Base-by-base conservation (phyloP, 2,888 invertebrate species). In the Cheilosia urbana region DNA sequence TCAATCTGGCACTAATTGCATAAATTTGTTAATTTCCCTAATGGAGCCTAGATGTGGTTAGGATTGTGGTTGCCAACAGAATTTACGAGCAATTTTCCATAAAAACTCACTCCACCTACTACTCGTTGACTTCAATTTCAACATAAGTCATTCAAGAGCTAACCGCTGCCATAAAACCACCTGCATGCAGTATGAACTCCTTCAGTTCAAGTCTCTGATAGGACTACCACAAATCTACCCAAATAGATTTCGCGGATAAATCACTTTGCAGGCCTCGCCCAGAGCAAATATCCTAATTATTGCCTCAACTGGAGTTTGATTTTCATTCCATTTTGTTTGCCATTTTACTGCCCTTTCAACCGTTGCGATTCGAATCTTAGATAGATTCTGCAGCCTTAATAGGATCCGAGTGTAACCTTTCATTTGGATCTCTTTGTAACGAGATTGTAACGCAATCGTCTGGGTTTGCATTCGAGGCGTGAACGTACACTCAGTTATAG, bases 291-390 rank as follows among this genome's bases (percentile, higher is more conserved):
- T 72, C 34, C 66, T 85, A 81, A 81, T 81, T 72, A 60, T 47
- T 58, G 47, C 37, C 37, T 37, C 47, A 66, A 71, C 60, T 66
- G 13, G 13, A 13, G 37, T 37, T 37, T 37, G 11, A 13, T 37
- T 37, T 42, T 37, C 49, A 2, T 63, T 11, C 13, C 19, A 11
- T 42, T 66, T 34, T 42, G 47, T 45, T 66, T 83, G 85, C 76
- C 76, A 85, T 85, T 85, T 85, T 17, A 53, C n/a, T 85, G 85
- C 76, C 85, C 85, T 85, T 85, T 85, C 55, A 21, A 68, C 60
- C 30, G 49, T 27, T 21, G 9, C 30, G 85, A 85, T 85, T 73
- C 40, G 0, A 76, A 81, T 85, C 85, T 77, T 37, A 71, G 81
- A 85, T 72, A 37, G 76, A 81, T 76, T 72, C 79, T 40, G 62